Evolutionary conservation across 2,113 vertebrate genomes (phyloP).

Genomic region (Illadopsis cleaveri): DNA sequence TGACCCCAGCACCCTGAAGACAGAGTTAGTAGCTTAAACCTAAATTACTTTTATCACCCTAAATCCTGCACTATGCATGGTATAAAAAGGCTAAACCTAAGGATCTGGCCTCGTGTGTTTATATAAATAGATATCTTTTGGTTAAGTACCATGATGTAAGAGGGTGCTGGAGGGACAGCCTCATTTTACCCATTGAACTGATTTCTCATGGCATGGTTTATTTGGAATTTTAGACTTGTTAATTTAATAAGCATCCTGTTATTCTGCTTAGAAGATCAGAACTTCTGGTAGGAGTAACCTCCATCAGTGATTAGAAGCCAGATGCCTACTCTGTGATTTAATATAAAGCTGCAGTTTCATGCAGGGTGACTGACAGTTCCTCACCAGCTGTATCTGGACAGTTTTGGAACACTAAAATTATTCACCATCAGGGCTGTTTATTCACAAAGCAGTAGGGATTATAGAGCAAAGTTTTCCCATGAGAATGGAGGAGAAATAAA

Average conservation of each 20-base stretch:
- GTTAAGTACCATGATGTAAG: neutral
- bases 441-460: neutral
- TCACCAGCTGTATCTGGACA: neutral
- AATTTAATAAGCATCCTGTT: neutral
- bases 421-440: neutral
- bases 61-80: neutral
- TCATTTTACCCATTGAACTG: neutral
- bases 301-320: neutral
- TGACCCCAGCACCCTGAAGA: neutral
- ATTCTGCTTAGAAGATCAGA: neutral
- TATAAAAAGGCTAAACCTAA: conserved; percentile 1
- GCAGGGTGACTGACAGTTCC: neutral
- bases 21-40: conserved; percentile 23
- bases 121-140: neutral
- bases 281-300: neutral
- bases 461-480: neutral
- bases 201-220: neutral
- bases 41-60: neutral
- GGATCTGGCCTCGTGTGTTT: neutral
- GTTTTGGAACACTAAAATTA: neutral
- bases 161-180: neutral
- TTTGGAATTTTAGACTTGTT: neutral
- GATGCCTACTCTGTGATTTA: neutral
- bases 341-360: neutral
- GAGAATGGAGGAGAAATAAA: neutral